These are phyloP conservation scores for Mallotus villosus DNA, from an alignment of 2,797 vertebrate genomes.

Conservation along the genomic window DNA sequence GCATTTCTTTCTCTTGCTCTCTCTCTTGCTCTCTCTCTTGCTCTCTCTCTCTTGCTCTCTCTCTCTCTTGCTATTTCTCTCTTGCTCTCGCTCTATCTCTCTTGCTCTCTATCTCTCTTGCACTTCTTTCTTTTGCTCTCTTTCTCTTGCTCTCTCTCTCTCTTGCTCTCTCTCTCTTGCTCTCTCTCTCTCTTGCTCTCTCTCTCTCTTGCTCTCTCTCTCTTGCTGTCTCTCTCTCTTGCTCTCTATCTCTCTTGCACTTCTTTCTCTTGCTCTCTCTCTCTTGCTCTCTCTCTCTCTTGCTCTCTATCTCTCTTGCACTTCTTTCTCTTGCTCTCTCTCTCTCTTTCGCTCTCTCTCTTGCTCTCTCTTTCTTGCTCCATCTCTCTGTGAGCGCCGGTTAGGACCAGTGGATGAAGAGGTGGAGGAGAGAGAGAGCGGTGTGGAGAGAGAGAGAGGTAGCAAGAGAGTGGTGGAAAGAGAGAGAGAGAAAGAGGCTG, in stretches of 20 bases:
- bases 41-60: too few relatives aligned
- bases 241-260: constrained; percentile 19
- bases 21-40: background rate
- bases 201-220: constrained; percentile 3
- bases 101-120: constrained; percentile 9
- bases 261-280: too few relatives aligned
- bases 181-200: constrained; percentile 22
- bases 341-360: background rate
- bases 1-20: constrained; percentile 9
- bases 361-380: constrained; percentile 24
- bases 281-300: too few relatives aligned
- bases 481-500: too few relatives aligned
- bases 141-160: too few relatives aligned
- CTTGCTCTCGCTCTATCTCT: constrained; percentile 31
- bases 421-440: background rate
- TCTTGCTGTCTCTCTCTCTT: too few relatives aligned
- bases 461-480: too few relatives aligned
- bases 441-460: too few relatives aligned
- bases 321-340: too few relatives aligned
- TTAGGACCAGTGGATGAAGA: background rate
- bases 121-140: too few relatives aligned
- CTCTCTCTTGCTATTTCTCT: constrained; percentile 7
- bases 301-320: constrained; percentile 5
- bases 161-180: constrained; percentile 18
- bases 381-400: constrained; percentile 12